Conservation (phyloP, 2,797 vertebrate genomes). For the Coregonus ussuriensis region DNA sequence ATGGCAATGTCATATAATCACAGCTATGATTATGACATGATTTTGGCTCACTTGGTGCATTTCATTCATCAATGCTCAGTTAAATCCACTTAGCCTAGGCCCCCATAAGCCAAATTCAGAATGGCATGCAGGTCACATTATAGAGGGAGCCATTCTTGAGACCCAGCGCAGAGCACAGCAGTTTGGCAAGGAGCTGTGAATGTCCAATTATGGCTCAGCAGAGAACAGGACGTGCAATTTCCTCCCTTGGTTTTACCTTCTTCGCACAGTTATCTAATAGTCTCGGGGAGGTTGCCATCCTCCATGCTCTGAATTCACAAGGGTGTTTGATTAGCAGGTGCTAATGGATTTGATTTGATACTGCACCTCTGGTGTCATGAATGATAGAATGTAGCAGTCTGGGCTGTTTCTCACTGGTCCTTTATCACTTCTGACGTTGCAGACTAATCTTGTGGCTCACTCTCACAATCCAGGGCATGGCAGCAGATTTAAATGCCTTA, state of each 20-base stretch:
- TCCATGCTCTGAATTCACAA: too few relatives aligned
- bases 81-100: slow-evolving; percentile 7
- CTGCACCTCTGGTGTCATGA: not conserved
- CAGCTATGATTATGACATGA: not conserved
- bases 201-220: slow-evolving; percentile 36
- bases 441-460: slow-evolving; percentile 14
- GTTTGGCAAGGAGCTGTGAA: slow-evolving; percentile 10
- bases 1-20: slow-evolving; percentile 1
- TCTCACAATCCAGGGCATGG: slow-evolving; percentile 17
- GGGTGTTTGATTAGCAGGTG: not conserved
- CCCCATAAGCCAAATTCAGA: slow-evolving; percentile 1
- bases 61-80: slow-evolving; percentile 13
- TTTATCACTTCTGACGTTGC: slow-evolving; percentile 4
- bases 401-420: not conserved
- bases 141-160: slow-evolving; percentile 4
- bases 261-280: too few relatives aligned
- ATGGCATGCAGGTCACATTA: slow-evolving; percentile 13
- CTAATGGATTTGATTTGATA: not conserved
- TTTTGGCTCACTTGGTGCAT: slow-evolving; percentile 4
- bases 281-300: too few relatives aligned
- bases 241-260: slow-evolving; percentile 2
- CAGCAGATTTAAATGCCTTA: not conserved
- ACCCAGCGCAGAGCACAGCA: slow-evolving; percentile 4
- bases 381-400: not conserved
- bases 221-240: slow-evolving; percentile 45